Evolutionary conservation across 2,888 invertebrate species (phyloP).

Genomic region (Lamproptera curius): DNA sequence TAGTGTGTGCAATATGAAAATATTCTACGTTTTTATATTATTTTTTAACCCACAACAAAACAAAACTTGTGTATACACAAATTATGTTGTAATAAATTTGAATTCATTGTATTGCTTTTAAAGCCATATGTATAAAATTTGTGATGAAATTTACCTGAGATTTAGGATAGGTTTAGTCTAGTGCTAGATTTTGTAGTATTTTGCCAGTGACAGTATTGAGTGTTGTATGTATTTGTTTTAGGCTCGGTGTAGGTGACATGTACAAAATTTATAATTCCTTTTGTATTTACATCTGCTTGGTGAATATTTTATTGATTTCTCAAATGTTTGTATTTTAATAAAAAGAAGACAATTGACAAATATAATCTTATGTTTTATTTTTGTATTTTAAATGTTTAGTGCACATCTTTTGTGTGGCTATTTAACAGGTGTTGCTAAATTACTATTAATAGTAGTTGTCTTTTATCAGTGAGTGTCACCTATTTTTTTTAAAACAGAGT

Average conservation of each 20-base stretch:
- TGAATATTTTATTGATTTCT: too few species aligned
- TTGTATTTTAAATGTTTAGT: too few species aligned
- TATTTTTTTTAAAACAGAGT: too few species aligned
- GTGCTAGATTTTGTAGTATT: constrained; percentile 3
- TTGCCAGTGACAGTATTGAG: background rate
- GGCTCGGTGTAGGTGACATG: background rate
- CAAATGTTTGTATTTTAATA: too few species aligned
- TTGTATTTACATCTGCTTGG: constrained; percentile 11
- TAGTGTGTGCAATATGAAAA: constrained; percentile 27
- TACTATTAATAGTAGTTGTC: too few species aligned
- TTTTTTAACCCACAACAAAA: background rate
- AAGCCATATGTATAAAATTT: constrained; percentile 11
- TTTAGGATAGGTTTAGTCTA: constrained; percentile 5
- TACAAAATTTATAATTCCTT: constrained; percentile 8
- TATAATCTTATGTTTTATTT: too few species aligned
- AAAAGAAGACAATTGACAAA: too few species aligned
- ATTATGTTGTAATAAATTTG: background rate
- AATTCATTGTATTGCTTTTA: constrained; percentile 1
- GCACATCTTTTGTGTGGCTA: too few species aligned
- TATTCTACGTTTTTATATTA: constrained; percentile 21
- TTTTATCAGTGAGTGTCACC: too few species aligned
- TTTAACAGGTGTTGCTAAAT: too few species aligned
- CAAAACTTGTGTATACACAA: background rate
- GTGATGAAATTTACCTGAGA: constrained; percentile 20
- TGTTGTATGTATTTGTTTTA: constrained; percentile 7